Base-by-base conservation (phyloP, 1,140 invertebrate genomes). In the Drosophila kepulauana region DNA sequence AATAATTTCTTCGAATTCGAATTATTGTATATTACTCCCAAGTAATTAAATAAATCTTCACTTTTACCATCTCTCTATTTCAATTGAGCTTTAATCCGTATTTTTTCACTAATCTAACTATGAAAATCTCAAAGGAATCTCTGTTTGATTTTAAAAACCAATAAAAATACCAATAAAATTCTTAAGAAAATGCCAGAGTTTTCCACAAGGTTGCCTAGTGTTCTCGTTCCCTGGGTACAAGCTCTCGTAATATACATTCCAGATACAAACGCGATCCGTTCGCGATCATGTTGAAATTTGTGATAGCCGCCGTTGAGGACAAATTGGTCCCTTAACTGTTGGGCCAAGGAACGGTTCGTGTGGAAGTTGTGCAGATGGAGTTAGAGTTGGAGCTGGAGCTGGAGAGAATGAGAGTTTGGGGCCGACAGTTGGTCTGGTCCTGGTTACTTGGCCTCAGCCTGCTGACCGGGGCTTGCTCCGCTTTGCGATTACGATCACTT, bases 401-500 rank as follows among this genome's bases (percentile, higher is more conserved):
- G 20, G 41, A 52, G 54, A 57, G 54, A 16, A 51, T 52, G 62
- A 64, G 78, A 66, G 61, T 71, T 71, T 69, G 80, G 61, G 51
- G 10, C 59, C 66, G 80, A 71, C 81, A 76, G 69, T 80, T 51
- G 74, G 73, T 72, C 67, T 88, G 75, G 20, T 45, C 59, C 68
- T 66, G 62, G 59, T 35, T 52, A 0, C 20, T 25, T 25, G 20
- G 20, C 20, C 20, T 25, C 20, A 25, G 20, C 20, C 20, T 30
- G 49, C 11, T 33, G 56, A 28, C 38, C 30, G 62, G 62, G 67
- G 58, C 59, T 61, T 80, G 82, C 85, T 89, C 85, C 78, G 84
- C 85, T 81, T 81, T 76, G 82, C 89, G 89, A 91, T 91, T 91
- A 91, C 84, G 89, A 91, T 91, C 89, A 91, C 81, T 82, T 89